These are phyloP conservation scores for Serrognathus titanus DNA, from an alignment of 2,888 invertebrate species.

Conservation along the genomic window DNA sequence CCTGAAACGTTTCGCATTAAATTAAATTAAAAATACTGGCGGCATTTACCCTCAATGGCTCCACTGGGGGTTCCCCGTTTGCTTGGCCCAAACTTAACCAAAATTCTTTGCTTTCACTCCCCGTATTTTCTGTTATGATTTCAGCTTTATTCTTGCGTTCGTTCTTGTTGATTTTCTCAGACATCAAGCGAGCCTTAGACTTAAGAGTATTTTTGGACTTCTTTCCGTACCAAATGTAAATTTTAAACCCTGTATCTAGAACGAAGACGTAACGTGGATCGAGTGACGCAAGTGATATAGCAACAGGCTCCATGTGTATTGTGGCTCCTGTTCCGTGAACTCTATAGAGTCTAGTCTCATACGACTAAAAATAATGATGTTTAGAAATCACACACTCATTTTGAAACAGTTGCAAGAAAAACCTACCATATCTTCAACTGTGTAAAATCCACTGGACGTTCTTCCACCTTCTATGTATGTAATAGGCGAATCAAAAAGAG, in stretches of 20 bases:
- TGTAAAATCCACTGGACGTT: slow-evolving; percentile 95
- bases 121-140: slow-evolving; percentile 78
- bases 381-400: background rate
- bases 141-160: slow-evolving; percentile 95
- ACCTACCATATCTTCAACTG: slow-evolving; percentile 83
- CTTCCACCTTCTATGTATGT: slow-evolving; percentile 97
- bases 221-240: slow-evolving; percentile 90
- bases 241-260: slow-evolving; percentile 78
- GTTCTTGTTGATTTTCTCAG: slow-evolving; percentile 98
- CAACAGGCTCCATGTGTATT: slow-evolving; percentile 86
- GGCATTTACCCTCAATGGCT: slow-evolving; percentile 49
- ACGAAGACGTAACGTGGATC: slow-evolving; percentile 92
- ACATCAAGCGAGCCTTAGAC: slow-evolving; percentile 84
- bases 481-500: slow-evolving; percentile 85
- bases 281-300: slow-evolving; percentile 65
- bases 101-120: slow-evolving; percentile 80
- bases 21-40: too few species aligned
- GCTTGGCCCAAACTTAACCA: slow-evolving; percentile 69
- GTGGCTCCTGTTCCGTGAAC: slow-evolving; percentile 85
- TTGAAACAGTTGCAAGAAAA: background rate
- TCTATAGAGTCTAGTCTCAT: slow-evolving; percentile 80
- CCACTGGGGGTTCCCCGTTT: slow-evolving; percentile 53
- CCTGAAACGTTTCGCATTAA: slow-evolving; percentile 46
- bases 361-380: too few species aligned
- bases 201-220: slow-evolving; percentile 84